phyloP scores from a whole-genome alignment of 2,888 invertebrate genomes.

The Tinea trinotella region DNA sequence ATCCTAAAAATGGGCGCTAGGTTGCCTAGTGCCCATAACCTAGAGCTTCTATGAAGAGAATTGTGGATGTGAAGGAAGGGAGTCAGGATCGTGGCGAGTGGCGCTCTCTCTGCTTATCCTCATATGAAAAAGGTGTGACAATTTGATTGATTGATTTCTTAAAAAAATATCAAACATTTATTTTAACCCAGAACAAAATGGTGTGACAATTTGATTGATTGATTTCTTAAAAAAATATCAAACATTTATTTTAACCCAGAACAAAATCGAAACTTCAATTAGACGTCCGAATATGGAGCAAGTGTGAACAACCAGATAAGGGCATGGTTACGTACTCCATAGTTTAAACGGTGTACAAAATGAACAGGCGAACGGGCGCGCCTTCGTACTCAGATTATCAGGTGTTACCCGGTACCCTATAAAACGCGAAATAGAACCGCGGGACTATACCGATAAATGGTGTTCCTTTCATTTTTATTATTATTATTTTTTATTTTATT shows the following conservation, averaged over 20 bases:
- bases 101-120: too few relatives aligned
- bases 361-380: slow-evolving; percentile 5
- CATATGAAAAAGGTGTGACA: too few relatives aligned
- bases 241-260: background rate
- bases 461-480: slow-evolving; percentile 22
- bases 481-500: too few relatives aligned
- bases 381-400: slow-evolving; percentile 40
- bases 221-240: too few relatives aligned
- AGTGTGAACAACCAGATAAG: background rate
- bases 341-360: background rate
- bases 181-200: too few relatives aligned
- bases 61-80: too few relatives aligned
- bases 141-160: too few relatives aligned
- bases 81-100: too few relatives aligned
- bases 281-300: background rate
- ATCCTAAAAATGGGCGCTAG: too few relatives aligned
- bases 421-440: slow-evolving; percentile 52
- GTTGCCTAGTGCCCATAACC: too few relatives aligned
- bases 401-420: slow-evolving; percentile 66
- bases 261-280: background rate
- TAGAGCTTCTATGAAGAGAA: too few relatives aligned
- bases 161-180: background rate
- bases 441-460: slow-evolving; percentile 35
- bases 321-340: background rate
- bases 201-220: too few relatives aligned